These are phyloP conservation scores for Prionailurus bengalensis DNA, from an alignment of 2,113 vertebrate species.

Conservation along the genomic window DNA sequence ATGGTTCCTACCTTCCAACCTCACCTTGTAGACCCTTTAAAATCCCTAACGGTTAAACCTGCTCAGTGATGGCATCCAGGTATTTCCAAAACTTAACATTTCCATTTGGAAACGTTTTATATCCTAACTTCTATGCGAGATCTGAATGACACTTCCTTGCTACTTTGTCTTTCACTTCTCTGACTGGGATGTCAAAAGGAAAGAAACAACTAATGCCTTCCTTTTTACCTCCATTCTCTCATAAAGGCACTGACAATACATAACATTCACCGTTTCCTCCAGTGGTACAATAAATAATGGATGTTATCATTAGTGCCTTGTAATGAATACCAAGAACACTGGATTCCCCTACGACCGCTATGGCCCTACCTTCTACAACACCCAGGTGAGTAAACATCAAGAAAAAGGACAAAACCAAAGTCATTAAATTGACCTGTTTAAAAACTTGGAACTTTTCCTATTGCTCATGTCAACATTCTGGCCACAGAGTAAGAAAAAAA, in stretches of 20 bases:
- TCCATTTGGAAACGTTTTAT: not conserved
- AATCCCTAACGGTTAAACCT: not conserved
- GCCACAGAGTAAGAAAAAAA: not conserved
- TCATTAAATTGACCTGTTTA: not conserved
- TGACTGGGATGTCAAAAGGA: not conserved
- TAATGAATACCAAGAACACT: not conserved
- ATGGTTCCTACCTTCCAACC: not conserved
- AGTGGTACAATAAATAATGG: not conserved
- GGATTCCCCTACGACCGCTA: not conserved
- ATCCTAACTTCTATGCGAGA: not conserved
- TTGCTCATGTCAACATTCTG: not conserved
- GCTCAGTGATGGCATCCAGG: not conserved
- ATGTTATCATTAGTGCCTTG: no score
- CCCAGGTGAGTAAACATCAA: not conserved
- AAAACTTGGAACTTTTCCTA: not conserved
- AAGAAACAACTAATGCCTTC: not conserved
- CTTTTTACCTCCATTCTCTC: not conserved
- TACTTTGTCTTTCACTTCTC: not conserved
- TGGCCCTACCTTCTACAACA: not conserved
- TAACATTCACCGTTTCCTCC: not conserved
- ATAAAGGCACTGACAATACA: not conserved
- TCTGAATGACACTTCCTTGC: not conserved
- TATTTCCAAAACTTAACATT: not conserved
- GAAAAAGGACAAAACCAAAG: not conserved
- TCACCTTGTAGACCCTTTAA: rapidly evolving